Base-by-base conservation (phyloP, 35 echinoderm and acorn worm species). In the Antedon bifida region DNA sequence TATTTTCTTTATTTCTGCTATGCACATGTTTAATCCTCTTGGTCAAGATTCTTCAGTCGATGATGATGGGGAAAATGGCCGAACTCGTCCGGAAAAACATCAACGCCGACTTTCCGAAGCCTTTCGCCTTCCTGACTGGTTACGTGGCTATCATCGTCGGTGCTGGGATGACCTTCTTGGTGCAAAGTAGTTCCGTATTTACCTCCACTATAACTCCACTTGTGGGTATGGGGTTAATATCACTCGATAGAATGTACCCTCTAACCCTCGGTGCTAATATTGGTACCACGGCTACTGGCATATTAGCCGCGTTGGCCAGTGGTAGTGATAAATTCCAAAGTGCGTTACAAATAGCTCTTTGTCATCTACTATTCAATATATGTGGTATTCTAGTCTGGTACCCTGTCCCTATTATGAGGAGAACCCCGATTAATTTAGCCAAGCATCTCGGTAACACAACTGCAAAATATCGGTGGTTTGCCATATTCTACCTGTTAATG, bases 181-280 rank as follows among this genome's bases (percentile, higher is more conserved):
- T 97, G 21, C 94, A 97, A 73, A 97, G 94, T 38, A 97, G 94
- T 78, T 97, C 94, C 0, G 86, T 97, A 39, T 97, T 97, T 77
- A 97, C 94, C 26, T 97, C 94, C 0, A 88, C 94, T 1, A 84
- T 97, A 29, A 97, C 94, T 0, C 94, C 94, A 0, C 88, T 97
- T 1, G 94, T 97, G 3, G 94, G 94, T 3, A 91, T 97, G 31
- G 94, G 94, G 5, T 90, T 97, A 36, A 92, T 97, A 76, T 87
- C 86, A 14, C 35, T 94, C n/a, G 91, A 94, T 30, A 39, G 91
- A 29, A 82, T 94, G 84, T 94, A 90, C 85, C 91, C 91, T 2
- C 82, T 94, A 36, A 94, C 91, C 33, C 79, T 94, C 9, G 91
- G 91, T 17, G 85, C 91, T 0, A 94, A 94, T 46, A 90, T 94